These are phyloP conservation scores for Hemiscyllium ocellatum DNA, from an alignment of 2,113 vertebrate genomes.

Conservation along the genomic window DNA sequence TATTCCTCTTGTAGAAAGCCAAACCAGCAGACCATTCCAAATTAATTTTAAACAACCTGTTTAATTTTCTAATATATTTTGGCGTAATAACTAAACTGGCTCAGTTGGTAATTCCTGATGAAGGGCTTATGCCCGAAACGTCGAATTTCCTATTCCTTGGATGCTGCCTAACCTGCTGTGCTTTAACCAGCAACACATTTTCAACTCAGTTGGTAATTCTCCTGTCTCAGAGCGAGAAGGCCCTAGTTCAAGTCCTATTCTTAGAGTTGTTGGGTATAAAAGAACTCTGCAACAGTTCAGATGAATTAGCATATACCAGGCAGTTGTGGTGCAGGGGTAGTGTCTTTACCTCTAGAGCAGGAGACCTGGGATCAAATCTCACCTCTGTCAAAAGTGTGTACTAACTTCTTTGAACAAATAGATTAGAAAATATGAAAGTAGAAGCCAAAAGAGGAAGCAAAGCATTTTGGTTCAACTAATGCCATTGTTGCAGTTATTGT, in stretches of 20 bases:
- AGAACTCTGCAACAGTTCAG: background rate
- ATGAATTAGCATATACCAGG: background rate
- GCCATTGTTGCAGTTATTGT: background rate
- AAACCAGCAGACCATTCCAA: background rate
- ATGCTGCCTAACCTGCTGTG: no score
- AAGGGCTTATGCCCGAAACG: no score
- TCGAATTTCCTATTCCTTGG: no score
- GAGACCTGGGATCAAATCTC: no score
- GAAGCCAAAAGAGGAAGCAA: background rate
- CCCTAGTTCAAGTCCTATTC: background rate
- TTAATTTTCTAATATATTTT: conserved; percentile 14
- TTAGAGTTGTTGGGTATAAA: background rate
- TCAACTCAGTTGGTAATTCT: background rate
- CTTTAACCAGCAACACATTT: no score
- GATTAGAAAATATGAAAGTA: no score
- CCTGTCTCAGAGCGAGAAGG: background rate
- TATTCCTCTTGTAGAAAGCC: background rate
- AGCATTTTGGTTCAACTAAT: background rate
- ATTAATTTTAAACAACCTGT: background rate
- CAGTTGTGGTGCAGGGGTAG: no score
- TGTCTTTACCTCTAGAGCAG: no score
- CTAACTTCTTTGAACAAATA: no score
- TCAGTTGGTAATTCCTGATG: background rate
- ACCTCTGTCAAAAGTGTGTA: no score
- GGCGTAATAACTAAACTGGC: no score